These are phyloP conservation scores for Amblyopsis hoosieri DNA, from an alignment of 2,797 vertebrate species.

Conservation along the genomic window DNA sequence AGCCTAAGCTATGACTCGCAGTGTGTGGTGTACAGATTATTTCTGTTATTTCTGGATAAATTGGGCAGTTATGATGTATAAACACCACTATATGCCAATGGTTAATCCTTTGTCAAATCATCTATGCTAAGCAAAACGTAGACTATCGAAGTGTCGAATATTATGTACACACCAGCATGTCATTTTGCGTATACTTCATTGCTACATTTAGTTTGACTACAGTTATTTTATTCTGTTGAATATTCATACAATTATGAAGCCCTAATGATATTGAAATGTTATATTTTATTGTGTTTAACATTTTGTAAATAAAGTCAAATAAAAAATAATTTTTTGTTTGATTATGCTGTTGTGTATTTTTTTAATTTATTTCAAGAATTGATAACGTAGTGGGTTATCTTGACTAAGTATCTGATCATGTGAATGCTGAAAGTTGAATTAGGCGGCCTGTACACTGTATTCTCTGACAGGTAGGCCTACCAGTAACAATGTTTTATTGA, in stretches of 20 bases:
- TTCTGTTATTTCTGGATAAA: slow-evolving; percentile 74
- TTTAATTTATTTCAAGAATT: slow-evolving; percentile 4
- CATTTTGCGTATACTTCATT: slow-evolving; percentile 74
- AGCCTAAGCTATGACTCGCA: slow-evolving; percentile 82
- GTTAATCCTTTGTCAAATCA: slow-evolving; percentile 72
- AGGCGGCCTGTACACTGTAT: neutral
- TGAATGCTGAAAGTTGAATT: slow-evolving; percentile 11
- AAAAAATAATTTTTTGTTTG: slow-evolving; percentile 42
- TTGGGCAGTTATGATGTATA: slow-evolving; percentile 72
- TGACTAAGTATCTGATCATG: slow-evolving; percentile 23
- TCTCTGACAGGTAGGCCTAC: slow-evolving; percentile 1
- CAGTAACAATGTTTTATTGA: slow-evolving; percentile 55
- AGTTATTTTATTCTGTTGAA: slow-evolving; percentile 76
- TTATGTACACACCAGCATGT: slow-evolving; percentile 79
- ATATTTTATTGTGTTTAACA: slow-evolving; percentile 89
- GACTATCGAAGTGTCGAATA: slow-evolving; percentile 77
- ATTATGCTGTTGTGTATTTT: slow-evolving; percentile 23
- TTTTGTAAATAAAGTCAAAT: slow-evolving; percentile 90
- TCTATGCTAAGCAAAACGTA: slow-evolving; percentile 75
- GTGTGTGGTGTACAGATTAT: slow-evolving; percentile 61
- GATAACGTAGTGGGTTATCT: neutral
- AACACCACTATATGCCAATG: slow-evolving; percentile 71
- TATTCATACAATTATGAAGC: slow-evolving; percentile 80
- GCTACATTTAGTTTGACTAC: slow-evolving; percentile 64
- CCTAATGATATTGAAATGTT: slow-evolving; percentile 86